Evolutionary conservation across 2,113 vertebrate species (phyloP).

Genomic region (Lichenostomus cassidix): DNA sequence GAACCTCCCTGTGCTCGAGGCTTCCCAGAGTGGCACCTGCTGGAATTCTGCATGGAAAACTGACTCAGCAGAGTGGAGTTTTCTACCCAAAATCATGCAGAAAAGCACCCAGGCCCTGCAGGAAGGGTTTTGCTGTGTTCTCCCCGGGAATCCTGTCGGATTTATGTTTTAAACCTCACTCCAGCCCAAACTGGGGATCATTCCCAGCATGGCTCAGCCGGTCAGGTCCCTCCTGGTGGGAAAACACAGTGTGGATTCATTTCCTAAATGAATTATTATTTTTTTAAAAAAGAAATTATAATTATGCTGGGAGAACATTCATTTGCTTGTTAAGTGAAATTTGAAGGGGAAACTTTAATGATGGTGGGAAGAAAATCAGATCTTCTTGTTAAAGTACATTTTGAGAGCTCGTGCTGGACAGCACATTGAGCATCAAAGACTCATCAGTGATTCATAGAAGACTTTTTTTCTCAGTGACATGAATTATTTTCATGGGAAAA

Average conservation of each 20-base stretch:
- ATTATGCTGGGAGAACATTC: slow-evolving; percentile 46
- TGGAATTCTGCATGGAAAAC: accelerated
- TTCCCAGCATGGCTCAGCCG: not conserved
- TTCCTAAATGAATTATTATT: not conserved
- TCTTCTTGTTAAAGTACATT: slow-evolving; percentile 50
- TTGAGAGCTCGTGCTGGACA: not conserved
- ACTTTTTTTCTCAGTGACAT: not conserved
- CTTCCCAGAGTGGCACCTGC: not conserved
- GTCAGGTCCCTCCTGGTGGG: not conserved
- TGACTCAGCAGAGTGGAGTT: accelerated
- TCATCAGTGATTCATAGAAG: not conserved
- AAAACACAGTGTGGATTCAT: not conserved
- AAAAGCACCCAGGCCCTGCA: not conserved
- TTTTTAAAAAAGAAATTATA: not conserved
- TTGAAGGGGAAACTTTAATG: slow-evolving; percentile 59
- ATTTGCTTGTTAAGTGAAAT: slow-evolving; percentile 64
- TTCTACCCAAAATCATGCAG: accelerated
- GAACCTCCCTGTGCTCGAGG: not conserved
- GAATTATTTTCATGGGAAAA: slow-evolving; percentile 29
- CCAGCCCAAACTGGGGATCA: not conserved
- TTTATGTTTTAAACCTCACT: not conserved
- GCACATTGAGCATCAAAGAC: slow-evolving; percentile 21
- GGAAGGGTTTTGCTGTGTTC: accelerated
- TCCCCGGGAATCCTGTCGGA: not conserved
- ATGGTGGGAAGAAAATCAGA: slow-evolving; percentile 47